Conservation (phyloP, 2,888 invertebrate species). For the Elmis aenea region DNA sequence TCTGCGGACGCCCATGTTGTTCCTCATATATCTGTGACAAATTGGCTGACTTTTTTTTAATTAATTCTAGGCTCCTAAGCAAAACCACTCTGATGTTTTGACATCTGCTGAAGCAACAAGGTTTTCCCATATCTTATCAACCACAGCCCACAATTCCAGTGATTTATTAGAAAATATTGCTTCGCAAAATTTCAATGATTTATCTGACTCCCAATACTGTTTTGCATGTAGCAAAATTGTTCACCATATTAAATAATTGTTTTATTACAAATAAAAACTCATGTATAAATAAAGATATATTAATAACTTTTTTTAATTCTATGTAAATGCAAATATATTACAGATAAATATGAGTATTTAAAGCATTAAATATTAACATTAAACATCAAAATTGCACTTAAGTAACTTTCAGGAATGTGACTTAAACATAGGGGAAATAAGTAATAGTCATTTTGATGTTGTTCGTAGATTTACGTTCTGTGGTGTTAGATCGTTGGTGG, state of each 20-base stretch:
- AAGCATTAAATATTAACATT: too few relatives aligned
- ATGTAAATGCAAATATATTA: too few relatives aligned
- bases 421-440: too few relatives aligned
- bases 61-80: conserved; percentile 51
- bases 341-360: too few relatives aligned
- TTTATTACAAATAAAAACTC: too few relatives aligned
- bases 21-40: too few relatives aligned
- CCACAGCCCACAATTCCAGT: conserved; percentile 17
- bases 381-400: too few relatives aligned
- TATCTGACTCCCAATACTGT: conserved; percentile 27
- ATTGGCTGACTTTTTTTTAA: too few relatives aligned
- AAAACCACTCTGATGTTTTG: conserved; percentile 42
- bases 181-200: conserved; percentile 18
- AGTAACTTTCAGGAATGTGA: too few relatives aligned
- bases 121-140: conserved; percentile 50
- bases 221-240: conserved; percentile 33
- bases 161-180: neutral
- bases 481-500: conserved; percentile 28
- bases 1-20: too few relatives aligned
- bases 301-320: too few relatives aligned
- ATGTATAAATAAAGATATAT: too few relatives aligned
- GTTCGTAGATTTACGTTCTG: conserved; percentile 14
- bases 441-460: conserved; percentile 19
- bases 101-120: conserved; percentile 58
- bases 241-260: conserved; percentile 2